Conservation (phyloP, 2,113 vertebrate species). For the Tetrax tetrax region DNA sequence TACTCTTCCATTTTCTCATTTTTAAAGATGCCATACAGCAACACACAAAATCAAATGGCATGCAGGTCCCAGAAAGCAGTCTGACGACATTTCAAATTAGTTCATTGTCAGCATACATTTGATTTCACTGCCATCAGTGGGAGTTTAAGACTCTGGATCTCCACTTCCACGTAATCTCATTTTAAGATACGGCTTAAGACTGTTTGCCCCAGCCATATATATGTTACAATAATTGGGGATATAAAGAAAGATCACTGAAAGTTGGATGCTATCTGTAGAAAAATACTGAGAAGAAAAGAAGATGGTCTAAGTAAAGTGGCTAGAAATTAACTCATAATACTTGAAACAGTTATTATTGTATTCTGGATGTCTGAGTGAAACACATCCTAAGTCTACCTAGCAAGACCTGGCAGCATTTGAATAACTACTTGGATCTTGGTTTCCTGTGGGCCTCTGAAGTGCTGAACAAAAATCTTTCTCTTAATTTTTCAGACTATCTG, state of each 20-base stretch:
- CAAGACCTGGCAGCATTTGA: neutral
- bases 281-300: neutral
- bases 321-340: neutral
- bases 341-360: neutral
- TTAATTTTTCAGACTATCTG: neutral
- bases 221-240: neutral
- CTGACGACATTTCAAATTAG: neutral
- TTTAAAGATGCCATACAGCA: neutral
- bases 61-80: neutral
- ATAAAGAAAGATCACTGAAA: neutral
- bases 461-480: neutral
- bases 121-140: neutral
- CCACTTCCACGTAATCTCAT: neutral
- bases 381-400: neutral
- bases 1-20: slow-evolving; percentile 6
- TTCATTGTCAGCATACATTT: neutral
- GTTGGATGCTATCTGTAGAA: neutral
- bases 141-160: neutral
- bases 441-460: neutral
- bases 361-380: neutral
- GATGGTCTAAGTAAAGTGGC: neutral
- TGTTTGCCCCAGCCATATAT: neutral
- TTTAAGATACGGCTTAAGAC: neutral
- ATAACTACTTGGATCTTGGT: neutral
- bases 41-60: neutral